phyloP scores from a whole-genome alignment of 2,888 invertebrate species.

The Athalia circularis region DNA sequence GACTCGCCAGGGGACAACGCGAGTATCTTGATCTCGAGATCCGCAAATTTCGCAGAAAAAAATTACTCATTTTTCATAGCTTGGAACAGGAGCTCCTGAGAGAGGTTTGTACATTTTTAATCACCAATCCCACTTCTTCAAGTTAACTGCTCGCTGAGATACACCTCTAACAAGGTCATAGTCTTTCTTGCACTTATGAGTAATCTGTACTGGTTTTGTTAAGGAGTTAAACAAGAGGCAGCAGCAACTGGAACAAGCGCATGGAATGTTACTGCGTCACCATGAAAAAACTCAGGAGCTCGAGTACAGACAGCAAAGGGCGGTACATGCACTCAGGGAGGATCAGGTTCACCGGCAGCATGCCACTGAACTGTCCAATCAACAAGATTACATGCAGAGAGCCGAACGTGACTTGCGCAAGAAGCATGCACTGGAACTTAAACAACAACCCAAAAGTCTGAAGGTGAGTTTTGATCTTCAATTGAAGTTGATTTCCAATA shows the following conservation, averaged over 20 bases:
- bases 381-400: conserved; percentile 96
- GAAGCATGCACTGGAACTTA: conserved; percentile 96
- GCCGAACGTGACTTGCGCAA: conserved; percentile 95
- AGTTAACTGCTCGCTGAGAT: too few relatives aligned
- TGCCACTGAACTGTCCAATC: conserved; percentile 95
- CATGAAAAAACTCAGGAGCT: conserved; percentile 98
- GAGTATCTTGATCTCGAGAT: conserved; percentile 95
- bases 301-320: conserved; percentile 96
- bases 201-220: conserved; percentile 51
- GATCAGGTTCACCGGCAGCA: conserved; percentile 94
- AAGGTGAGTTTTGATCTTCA: conserved; percentile 79
- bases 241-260: conserved; percentile 96
- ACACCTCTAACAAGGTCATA: too few relatives aligned
- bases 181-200: neutral
- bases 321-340: conserved; percentile 93
- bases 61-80: conserved; percentile 89
- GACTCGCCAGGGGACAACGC: conserved; percentile 90
- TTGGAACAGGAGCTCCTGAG: conserved; percentile 93
- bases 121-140: neutral
- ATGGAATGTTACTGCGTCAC: conserved; percentile 94
- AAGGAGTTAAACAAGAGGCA: conserved; percentile 96
- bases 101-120: conserved; percentile 79
- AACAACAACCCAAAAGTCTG: conserved; percentile 98
- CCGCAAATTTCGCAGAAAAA: conserved; percentile 93
- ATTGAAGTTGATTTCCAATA: conserved; percentile 8